A percentile compares a stretch with the other conserved stretches of the same genome.
These are phyloP conservation scores for Rhingia campestris DNA, from an alignment of 2,888 invertebrate genomes.

Conservation along the genomic window DNA sequence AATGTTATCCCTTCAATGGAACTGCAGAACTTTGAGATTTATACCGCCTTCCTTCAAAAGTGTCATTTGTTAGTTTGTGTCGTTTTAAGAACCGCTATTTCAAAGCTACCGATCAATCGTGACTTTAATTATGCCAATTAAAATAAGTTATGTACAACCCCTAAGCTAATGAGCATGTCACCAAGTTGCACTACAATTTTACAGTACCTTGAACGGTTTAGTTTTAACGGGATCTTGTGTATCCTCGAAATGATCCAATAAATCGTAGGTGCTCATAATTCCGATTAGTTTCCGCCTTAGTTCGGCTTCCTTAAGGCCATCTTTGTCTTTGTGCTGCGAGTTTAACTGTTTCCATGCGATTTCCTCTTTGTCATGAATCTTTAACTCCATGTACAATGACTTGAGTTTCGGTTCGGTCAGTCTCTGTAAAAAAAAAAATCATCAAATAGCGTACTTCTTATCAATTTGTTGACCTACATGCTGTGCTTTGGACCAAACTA, in stretches of 20 bases:
- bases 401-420: slow-evolving; percentile 92
- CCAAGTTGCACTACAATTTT: background rate
- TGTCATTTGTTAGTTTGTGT: no score
- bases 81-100: no score
- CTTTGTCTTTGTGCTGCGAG: slow-evolving; percentile 92
- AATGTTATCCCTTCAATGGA: no score
- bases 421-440: slow-evolving; percentile 83
- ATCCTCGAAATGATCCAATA: slow-evolving; percentile 91
- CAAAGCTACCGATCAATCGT: no score
- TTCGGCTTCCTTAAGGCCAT: slow-evolving; percentile 92
- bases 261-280: slow-evolving; percentile 91
- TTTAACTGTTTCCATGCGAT: slow-evolving; percentile 91
- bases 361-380: slow-evolving; percentile 96
- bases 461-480: slow-evolving; percentile 85
- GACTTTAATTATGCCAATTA: no score
- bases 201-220: slow-evolving; percentile 79
- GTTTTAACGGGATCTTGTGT: slow-evolving; percentile 84
- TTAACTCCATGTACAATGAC: slow-evolving; percentile 93
- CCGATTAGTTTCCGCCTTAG: slow-evolving; percentile 90
- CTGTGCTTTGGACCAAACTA: slow-evolving; percentile 95
- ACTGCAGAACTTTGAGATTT: no score
- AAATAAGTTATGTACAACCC: no score
- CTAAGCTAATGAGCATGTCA: no score
- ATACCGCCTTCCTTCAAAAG: no score
- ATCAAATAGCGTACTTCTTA: background rate